Evolutionary conservation across 2,113 vertebrate species (phyloP).

Genomic region (Taxidea taxus): DNA sequence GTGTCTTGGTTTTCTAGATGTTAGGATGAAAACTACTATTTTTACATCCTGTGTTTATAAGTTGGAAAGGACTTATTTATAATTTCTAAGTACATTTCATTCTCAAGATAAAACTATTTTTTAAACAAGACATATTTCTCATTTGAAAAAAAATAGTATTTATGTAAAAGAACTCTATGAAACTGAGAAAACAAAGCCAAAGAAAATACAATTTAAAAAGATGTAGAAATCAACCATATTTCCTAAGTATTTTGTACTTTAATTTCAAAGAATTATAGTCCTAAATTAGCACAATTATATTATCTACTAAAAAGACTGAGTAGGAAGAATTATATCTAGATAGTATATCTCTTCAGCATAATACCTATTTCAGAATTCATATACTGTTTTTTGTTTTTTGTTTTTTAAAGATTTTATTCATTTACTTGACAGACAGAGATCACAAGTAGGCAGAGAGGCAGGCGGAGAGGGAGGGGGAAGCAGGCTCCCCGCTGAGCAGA

Average conservation of each 20-base stretch:
- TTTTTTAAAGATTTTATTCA: too few relatives aligned
- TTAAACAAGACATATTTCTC: conserved; percentile 26
- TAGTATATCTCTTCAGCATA: neutral
- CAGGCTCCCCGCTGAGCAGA: too few relatives aligned
- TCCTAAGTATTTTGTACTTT: neutral
- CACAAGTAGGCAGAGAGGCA: too few relatives aligned
- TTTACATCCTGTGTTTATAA: neutral
- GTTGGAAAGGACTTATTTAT: neutral
- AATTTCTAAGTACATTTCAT: conserved; percentile 4
- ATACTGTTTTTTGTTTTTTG: neutral
- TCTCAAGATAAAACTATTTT: neutral
- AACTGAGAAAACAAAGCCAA: conserved; percentile 10
- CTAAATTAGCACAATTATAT: conserved; percentile 3
- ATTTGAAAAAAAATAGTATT: neutral
- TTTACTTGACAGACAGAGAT: too few relatives aligned
- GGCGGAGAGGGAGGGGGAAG: too few relatives aligned
- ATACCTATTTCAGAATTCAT: neutral
- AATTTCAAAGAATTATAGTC: conserved; percentile 13
- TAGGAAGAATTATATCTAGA: neutral
- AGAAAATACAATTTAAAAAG: neutral
- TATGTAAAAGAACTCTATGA: neutral
- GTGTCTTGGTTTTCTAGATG: neutral
- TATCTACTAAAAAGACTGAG: neutral
- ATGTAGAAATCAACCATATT: neutral
- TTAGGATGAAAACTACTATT: neutral